Conservation (phyloP, 53 echinoderm and acorn worm genomes). For the Mesocentrotus franciscanus region DNA sequence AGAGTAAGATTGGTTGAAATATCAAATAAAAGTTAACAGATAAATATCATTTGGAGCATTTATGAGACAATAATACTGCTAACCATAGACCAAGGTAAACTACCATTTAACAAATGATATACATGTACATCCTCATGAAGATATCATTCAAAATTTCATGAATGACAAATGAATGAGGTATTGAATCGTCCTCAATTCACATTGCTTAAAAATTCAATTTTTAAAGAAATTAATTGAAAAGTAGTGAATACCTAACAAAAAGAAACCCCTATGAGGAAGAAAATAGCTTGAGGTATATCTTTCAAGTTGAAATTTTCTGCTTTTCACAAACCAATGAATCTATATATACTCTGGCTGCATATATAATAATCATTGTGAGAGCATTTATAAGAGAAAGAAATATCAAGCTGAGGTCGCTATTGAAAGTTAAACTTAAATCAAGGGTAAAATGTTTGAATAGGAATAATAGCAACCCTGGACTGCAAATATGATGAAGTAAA, state of each 20-base stretch:
- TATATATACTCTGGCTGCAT: not conserved
- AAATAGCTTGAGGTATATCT: not conserved
- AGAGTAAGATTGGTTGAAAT: too few species aligned
- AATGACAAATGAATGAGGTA: not conserved
- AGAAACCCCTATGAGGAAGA: not conserved
- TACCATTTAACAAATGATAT: not conserved
- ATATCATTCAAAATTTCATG: not conserved
- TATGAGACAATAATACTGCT: not conserved
- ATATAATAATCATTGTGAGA: not conserved
- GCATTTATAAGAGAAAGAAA: not conserved
- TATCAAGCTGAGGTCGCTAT: not conserved
- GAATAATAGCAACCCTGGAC: not conserved
- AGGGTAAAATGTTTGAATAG: conserved; percentile 8
- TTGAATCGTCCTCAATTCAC: not conserved
- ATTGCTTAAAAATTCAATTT: not conserved
- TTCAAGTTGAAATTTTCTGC: not conserved
- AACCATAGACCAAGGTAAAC: not conserved
- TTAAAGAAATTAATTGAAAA: not conserved
- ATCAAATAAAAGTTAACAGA: too few species aligned
- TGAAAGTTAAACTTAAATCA: not conserved
- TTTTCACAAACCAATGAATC: not conserved
- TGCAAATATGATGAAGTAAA: not conserved
- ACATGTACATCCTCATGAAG: not conserved
- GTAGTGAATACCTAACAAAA: not conserved
- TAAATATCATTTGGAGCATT: too few species aligned